Conservation (phyloP, 2,797 vertebrate genomes). For the Hafferia zeledoni region DNA sequence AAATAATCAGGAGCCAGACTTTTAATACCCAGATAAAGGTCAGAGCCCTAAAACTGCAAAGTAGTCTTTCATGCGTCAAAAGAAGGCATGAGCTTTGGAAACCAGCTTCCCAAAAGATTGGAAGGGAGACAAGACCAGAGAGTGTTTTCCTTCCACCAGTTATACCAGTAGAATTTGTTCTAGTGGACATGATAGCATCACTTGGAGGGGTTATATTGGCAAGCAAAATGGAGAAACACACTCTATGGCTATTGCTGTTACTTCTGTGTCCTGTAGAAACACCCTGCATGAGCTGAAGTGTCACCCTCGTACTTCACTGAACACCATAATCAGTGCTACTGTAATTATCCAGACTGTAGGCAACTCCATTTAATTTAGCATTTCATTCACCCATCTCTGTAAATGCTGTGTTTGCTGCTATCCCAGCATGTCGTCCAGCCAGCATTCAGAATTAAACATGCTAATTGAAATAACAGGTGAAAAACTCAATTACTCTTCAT, state of each 20-base stretch:
- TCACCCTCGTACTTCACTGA: neutral
- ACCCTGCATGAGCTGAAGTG: neutral
- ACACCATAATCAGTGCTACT: neutral
- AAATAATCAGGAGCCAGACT: neutral
- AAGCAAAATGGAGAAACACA: neutral
- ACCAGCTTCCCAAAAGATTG: neutral
- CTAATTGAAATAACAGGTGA: neutral
- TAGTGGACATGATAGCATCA: neutral
- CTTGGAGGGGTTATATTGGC: neutral
- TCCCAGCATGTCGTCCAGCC: neutral
- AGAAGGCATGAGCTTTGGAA: neutral
- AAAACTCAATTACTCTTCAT: neutral
- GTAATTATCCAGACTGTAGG: neutral
- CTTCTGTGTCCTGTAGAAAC: neutral
- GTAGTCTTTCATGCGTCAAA: neutral
- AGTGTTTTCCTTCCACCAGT: neutral
- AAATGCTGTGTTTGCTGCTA: neutral
- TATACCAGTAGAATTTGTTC: neutral
- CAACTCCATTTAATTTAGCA: neutral
- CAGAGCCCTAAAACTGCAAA: neutral
- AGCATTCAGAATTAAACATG: neutral
- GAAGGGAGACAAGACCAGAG: neutral
- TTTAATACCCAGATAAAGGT: neutral
- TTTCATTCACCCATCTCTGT: neutral
- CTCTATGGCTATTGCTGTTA: neutral